Evolutionary conservation across 2,113 vertebrate species (phyloP), one percentile per base, ranked within the genome.

Genomic region (Serilophus lunatus): DNA sequence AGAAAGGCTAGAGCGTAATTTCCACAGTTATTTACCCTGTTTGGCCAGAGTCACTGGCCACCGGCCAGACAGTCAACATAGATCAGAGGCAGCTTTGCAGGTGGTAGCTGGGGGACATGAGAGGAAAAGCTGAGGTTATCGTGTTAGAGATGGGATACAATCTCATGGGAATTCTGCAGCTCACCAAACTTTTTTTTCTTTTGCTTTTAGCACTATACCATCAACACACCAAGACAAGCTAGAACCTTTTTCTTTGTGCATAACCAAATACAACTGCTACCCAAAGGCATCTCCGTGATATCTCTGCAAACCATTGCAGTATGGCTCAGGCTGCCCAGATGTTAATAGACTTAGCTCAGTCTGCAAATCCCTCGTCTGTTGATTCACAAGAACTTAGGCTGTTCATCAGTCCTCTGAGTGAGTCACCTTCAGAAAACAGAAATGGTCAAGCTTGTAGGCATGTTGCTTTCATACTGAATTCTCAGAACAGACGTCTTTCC

Each of bases 21-120:
- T 93, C 47, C 24, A 6, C 42, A 20, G 82, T 81, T 78, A 88
- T 81, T 88, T 71, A 83, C 86, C 51, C 64, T 56, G 71, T 56
- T 93, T 94, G 79, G 90, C 85, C 76, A 42, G 75, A 80, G 71
- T n/a, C 5, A 4, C 82, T 92, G 90, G 95, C 90, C 68, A 64
- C n/a, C 2, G 5, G 85, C 88, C 95, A 93, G 93, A 1, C 36
- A 74, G 82, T 33, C 77, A 89, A 28, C 92, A 79, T 1, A 75
- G 70, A 91, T 87, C 80, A 92, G 92, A 86, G 86, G 88, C 64
- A 49, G 88, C 83, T 81, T 83, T 0, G 3, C 92, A 94, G 88
- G 91, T 92, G 94, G 88, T 83, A 74, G 82, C 86, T 94, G 90
- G 80, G 87, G 51, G 64, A 92, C 54, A 80, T 9, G 29, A 64